These are phyloP conservation scores for Colletes collaris DNA, from an alignment of 2,888 invertebrate genomes.

Conservation along the genomic window DNA sequence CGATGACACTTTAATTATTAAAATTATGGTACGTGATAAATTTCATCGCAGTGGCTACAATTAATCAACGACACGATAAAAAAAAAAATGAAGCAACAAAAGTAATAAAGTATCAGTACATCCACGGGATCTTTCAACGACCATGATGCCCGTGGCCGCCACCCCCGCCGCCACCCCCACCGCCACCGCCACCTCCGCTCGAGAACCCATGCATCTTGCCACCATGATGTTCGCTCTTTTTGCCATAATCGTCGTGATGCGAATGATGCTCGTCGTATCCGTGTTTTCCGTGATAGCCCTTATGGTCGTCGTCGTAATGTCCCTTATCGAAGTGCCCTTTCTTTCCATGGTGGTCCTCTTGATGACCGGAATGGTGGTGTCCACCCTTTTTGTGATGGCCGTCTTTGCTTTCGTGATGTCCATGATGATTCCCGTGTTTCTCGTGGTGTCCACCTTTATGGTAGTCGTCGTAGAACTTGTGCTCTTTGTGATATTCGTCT, in stretches of 20 bases:
- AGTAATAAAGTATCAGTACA: conserved; percentile 22
- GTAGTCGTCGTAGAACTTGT: conserved; percentile 90
- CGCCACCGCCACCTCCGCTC: conserved; percentile 31
- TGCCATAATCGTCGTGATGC: conserved; percentile 85
- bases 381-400: conserved; percentile 87
- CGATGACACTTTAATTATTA: conserved; percentile 51
- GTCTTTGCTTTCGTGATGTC: conserved; percentile 87
- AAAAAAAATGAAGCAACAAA: conserved; percentile 56
- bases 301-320: conserved; percentile 87
- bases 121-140: conserved; percentile 36
- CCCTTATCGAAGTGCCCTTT: conserved; percentile 88
- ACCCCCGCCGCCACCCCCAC: conserved; percentile 19
- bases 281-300: conserved; percentile 86
- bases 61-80: conserved; percentile 62
- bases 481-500: conserved; percentile 91
- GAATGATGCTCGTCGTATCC: conserved; percentile 87
- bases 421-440: conserved; percentile 88
- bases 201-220: conserved; percentile 83
- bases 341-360: conserved; percentile 86
- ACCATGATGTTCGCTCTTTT: conserved; percentile 86
- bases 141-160: conserved; percentile 36
- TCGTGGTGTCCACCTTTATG: conserved; percentile 89
- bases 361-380: conserved; percentile 86
- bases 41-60: conserved; percentile 50
- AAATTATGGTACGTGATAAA: conserved; percentile 16